phyloP scores from a whole-genome alignment of 2,797 vertebrate genomes.

The Scolopax rusticola region DNA sequence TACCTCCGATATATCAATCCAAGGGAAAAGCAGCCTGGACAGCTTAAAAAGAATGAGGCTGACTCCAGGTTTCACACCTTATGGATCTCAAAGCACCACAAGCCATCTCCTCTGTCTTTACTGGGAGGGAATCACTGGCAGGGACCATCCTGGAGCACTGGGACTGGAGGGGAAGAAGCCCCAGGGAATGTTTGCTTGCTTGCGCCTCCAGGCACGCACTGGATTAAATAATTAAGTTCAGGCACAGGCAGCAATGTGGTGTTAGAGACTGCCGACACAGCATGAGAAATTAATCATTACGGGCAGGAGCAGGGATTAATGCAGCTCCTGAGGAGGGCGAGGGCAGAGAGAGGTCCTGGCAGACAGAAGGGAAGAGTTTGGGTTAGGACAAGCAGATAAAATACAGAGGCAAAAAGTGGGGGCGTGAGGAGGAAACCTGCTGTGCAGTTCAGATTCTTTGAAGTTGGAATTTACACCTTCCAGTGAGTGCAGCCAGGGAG shows the following conservation, averaged over 20 bases:
- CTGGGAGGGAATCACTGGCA: background rate
- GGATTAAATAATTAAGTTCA: background rate
- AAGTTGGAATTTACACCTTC: constrained; percentile 14
- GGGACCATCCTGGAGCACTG: background rate
- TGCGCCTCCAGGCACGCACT: accelerated
- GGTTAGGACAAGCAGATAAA: background rate
- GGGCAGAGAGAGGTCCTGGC: background rate
- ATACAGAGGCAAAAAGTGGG: background rate
- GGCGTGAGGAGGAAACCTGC: too few relatives aligned
- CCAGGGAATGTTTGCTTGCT: background rate
- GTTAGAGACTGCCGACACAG: accelerated
- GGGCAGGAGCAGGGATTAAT: background rate
- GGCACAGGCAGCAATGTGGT: background rate
- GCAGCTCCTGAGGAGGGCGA: background rate
- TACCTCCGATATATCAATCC: background rate
- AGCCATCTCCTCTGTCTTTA: background rate
- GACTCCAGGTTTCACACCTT: background rate
- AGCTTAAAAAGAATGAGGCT: background rate
- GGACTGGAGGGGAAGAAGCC: background rate
- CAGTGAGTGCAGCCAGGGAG: accelerated
- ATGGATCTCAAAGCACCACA: background rate
- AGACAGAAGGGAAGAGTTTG: background rate
- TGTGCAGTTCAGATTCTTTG: background rate
- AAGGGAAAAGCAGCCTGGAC: background rate
- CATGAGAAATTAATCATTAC: background rate